Conservation (phyloP, 1,140 invertebrate genomes). For the Subanguina moxae region DNA sequence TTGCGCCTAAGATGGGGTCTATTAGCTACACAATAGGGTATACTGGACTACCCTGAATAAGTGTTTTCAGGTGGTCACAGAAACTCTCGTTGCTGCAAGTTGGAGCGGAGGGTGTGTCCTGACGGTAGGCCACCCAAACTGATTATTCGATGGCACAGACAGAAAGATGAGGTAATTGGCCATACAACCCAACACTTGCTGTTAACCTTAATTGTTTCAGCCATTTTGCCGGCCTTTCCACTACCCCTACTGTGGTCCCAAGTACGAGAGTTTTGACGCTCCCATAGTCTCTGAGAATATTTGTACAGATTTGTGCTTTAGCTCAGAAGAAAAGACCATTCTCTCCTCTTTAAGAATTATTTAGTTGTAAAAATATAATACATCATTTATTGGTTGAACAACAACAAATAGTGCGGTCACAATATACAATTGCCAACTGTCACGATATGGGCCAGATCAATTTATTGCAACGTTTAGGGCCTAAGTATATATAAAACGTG, state of each 20-base stretch:
- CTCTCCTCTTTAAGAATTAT: neutral
- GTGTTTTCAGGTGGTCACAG: neutral
- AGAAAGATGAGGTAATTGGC: neutral
- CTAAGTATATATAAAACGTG: no score
- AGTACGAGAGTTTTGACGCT: neutral
- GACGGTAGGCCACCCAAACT: constrained; percentile 3
- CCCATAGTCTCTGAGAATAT: constrained; percentile 4
- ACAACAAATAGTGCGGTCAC: no score
- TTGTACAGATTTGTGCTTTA: constrained; percentile 9
- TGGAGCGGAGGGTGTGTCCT: neutral
- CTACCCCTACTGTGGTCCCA: constrained; percentile 9
- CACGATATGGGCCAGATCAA: no score
- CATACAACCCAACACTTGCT: neutral
- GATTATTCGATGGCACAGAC: constrained; percentile 9
- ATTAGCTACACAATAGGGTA: no score
- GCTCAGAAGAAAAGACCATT: constrained; percentile 2
- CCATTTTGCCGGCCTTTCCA: constrained; percentile 2
- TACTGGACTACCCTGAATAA: no score
- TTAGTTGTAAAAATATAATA: neutral
- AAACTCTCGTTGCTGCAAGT: constrained; percentile 6
- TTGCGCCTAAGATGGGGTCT: no score
- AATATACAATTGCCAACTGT: no score
- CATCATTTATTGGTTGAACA: no score
- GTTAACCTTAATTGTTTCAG: constrained; percentile 1
- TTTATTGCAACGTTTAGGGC: no score